A percentile compares a stretch with the other conserved stretches of the same genome.
phyloP scores from a whole-genome alignment of 35 echinoderm and acorn worm genomes.

The Anneissia japonica region DNA sequence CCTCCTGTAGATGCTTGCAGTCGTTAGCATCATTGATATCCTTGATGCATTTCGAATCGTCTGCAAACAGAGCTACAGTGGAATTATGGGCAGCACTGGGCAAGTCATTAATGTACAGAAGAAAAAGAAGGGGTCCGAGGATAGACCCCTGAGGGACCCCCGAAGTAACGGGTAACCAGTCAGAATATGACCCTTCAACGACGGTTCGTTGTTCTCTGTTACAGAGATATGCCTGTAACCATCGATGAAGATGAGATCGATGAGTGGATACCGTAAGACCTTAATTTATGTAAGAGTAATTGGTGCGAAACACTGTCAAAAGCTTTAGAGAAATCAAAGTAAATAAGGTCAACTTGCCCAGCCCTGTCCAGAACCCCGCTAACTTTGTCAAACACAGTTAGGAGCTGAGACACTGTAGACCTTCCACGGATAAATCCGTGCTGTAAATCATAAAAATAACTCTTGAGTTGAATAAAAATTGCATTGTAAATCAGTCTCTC shows the following conservation, averaged over 20 bases:
- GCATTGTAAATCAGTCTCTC: not conserved
- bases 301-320: not conserved
- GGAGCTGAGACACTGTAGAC: not conserved
- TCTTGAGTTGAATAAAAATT: not conserved
- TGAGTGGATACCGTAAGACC: not conserved
- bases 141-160: not conserved
- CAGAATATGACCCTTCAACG: not conserved
- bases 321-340: slow-evolving; percentile 21
- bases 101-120: not conserved
- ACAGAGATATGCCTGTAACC: not conserved
- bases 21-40: not conserved
- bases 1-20: not conserved
- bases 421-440: not conserved
- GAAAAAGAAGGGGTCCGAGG: not conserved
- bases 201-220: not conserved
- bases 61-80: not conserved
- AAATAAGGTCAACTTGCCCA: slow-evolving; percentile 1
- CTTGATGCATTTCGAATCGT: not conserved
- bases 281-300: not conserved
- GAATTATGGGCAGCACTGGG: not conserved
- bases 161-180: slow-evolving; percentile 1
- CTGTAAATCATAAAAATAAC: slow-evolving; percentile 4
- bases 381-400: slow-evolving; percentile 7
- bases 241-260: not conserved
- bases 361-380: slow-evolving; percentile 9